Base-by-base conservation (phyloP, 2,113 vertebrate species). In the Oceanites oceanicus region DNA sequence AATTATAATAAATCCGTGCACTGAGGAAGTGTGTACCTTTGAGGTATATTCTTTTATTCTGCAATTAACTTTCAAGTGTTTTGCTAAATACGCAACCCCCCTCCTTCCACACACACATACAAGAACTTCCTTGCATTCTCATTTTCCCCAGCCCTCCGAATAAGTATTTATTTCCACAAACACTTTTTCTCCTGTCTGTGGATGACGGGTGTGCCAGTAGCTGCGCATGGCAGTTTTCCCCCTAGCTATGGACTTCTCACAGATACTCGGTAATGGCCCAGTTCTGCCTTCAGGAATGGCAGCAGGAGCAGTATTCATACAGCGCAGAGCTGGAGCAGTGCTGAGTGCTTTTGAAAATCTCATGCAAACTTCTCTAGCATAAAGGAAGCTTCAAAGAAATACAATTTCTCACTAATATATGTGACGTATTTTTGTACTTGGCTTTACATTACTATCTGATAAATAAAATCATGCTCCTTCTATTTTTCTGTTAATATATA, bases 1-100 rank as follows among this genome's bases (percentile, higher is more conserved):
- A 97, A 98, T 98, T 98, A 98, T 81, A 92, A 98, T 97, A 97
- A 98, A 97, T 96, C 65, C 40, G 86, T 80, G 78, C 75, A 67
- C 62, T 18, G 93, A 94, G 86, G 89, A 92, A 96, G 85, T 79
- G 52, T 79, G 73, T 95, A 92, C 96, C 97, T 97, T 95, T 94
- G 96, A 97, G 97, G 92, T 95, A 92, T 92, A 83, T 82, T 93
- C 92, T 91, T 95, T 94, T 93, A 96, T 97, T 97, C 94, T 90
- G 88, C 91, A 96, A 95, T 97, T 96, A 96, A 97, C 92, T 92
- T 96, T 89, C 93, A 95, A 92, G 86, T 96, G 72, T 95, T 97
- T 89, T 70, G 88, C 63, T 88, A 93, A 96, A 95, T 68, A 77
- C 67, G 38, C 38, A 38, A 38, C 38, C 38, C 38, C 76, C 56